These are phyloP conservation scores for Odontomyia ornata DNA, from an alignment of 2,888 invertebrate genomes.

Conservation along the genomic window DNA sequence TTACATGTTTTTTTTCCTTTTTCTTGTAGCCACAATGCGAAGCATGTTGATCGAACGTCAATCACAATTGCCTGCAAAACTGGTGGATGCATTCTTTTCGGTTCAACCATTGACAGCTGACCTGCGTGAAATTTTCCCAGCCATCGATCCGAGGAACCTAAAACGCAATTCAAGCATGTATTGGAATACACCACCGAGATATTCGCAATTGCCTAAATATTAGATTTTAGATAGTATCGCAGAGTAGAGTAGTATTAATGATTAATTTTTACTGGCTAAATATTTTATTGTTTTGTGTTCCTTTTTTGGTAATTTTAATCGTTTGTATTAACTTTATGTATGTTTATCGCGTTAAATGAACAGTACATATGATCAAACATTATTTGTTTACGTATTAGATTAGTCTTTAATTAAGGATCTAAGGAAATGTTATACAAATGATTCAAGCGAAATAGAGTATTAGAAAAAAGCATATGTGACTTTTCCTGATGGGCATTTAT, in stretches of 20 bases:
- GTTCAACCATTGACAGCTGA: constrained; percentile 72
- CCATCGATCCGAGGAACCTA: constrained; percentile 71
- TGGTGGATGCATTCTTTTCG: constrained; percentile 71
- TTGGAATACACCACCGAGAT: constrained; percentile 77
- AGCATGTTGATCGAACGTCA: constrained; percentile 65
- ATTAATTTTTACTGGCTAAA: background rate
- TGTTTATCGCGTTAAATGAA: background rate
- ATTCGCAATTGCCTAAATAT: constrained; percentile 67
- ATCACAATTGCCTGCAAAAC: constrained; percentile 60
- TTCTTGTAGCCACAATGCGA: constrained; percentile 64
- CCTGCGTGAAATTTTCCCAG: constrained; percentile 73
- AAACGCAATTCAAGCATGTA: constrained; percentile 78
- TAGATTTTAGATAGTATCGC: constrained; percentile 49
- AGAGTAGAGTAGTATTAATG: background rate
- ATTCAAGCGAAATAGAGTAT: no score
- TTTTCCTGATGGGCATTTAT: no score
- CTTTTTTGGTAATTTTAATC: constrained; percentile 5
- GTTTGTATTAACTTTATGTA: background rate
- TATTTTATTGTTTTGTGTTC: background rate
- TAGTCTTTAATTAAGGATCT: background rate
- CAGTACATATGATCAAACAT: background rate
- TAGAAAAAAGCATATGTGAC: no score
- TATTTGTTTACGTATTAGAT: constrained; percentile 17
- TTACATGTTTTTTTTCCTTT: constrained; percentile 25
- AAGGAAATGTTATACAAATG: constrained; percentile 13